A percentile compares a stretch with the other conserved stretches of the same genome.
Evolutionary conservation across 2,113 vertebrate species (phyloP).

Genomic region (Semnornis frantzii): DNA sequence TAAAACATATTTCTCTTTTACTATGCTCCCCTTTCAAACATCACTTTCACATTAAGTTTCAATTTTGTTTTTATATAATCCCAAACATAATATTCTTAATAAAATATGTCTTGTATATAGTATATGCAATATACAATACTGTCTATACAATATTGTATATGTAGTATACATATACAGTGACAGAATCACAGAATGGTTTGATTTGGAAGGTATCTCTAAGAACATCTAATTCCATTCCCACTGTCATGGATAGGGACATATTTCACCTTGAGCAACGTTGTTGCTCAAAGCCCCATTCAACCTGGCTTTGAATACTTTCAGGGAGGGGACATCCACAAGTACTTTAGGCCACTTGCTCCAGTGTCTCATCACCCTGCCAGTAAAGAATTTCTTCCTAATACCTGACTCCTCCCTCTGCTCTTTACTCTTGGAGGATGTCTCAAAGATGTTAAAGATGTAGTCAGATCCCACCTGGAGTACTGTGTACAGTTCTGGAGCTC

Average conservation of each 20-base stretch:
- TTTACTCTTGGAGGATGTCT: neutral
- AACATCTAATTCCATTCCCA: accelerated
- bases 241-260: accelerated
- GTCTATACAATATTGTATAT: neutral
- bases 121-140: too few relatives aligned
- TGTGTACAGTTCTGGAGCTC: too few relatives aligned
- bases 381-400: too few relatives aligned
- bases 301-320: neutral
- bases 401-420: neutral
- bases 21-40: neutral
- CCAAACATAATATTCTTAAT: neutral
- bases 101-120: neutral
- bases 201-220: neutral
- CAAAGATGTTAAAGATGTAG: too few relatives aligned
- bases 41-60: neutral
- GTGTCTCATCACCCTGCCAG: too few relatives aligned
- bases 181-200: neutral
- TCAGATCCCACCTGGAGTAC: too few relatives aligned
- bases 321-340: neutral
- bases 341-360: too few relatives aligned
- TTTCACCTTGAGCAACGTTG: neutral
- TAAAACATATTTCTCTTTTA: neutral
- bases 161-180: neutral
- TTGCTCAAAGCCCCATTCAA: neutral
- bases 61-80: neutral